A percentile compares a stretch with the other conserved stretches of the same genome.
These are phyloP conservation scores for Artemisiospiza belli DNA, from an alignment of 2,113 vertebrate species.

Conservation along the genomic window DNA sequence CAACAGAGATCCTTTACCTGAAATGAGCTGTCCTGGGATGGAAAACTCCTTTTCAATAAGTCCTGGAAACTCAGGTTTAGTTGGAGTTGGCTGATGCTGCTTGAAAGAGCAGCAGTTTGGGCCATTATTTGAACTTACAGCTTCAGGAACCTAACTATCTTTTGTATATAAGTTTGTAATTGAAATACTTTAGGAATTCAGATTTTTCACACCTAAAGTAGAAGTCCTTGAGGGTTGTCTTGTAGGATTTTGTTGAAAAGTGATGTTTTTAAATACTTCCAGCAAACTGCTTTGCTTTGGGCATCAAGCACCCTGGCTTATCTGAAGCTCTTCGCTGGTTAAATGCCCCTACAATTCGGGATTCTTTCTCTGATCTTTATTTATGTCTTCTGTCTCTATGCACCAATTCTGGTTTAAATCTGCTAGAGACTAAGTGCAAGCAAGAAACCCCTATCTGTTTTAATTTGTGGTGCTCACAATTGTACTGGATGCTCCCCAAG, in stretches of 20 bases:
- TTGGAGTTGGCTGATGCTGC: not conserved
- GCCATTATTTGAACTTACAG: not conserved
- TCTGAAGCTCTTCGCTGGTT: not conserved
- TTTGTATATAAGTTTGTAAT: not conserved
- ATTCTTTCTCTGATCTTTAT: not conserved
- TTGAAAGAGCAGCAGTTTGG: not conserved
- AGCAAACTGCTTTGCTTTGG: not conserved
- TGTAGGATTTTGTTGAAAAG: not conserved
- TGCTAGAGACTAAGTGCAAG: not conserved
- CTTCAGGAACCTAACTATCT: not conserved
- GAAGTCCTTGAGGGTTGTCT: not conserved
- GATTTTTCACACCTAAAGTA: not conserved
- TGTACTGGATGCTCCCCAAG: not conserved
- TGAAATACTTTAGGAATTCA: not conserved
- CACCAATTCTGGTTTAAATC: not conserved
- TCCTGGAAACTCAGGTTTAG: not conserved
- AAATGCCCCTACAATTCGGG: not conserved
- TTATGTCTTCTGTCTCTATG: not conserved
- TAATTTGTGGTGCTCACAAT: not conserved
- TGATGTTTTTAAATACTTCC: not conserved
- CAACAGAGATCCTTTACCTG: rapidly evolving
- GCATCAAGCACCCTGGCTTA: not conserved
- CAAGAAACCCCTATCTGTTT: not conserved
- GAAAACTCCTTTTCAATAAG: not conserved
- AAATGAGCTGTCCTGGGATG: not conserved